These are phyloP conservation scores for Pitta sordida DNA, from an alignment of 2,113 vertebrate species.

Conservation along the genomic window DNA sequence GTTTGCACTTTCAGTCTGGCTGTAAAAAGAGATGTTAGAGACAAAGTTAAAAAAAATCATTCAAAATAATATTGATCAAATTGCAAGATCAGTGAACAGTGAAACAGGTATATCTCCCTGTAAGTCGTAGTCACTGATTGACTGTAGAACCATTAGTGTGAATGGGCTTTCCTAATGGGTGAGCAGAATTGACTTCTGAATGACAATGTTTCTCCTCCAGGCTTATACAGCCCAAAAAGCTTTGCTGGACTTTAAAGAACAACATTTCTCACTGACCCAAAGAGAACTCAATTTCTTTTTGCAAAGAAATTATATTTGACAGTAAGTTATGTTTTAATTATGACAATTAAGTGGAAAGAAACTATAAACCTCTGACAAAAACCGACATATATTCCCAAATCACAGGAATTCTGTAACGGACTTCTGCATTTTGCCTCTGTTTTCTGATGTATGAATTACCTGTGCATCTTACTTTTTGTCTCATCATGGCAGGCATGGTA, in stretches of 20 bases:
- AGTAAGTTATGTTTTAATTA: neutral
- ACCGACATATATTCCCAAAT: neutral
- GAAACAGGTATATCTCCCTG: slow-evolving; percentile 60
- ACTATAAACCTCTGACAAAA: neutral
- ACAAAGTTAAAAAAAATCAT: slow-evolving; percentile 41
- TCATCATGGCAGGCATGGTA: neutral
- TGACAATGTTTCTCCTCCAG: slow-evolving; percentile 49
- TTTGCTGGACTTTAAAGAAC: slow-evolving; percentile 40
- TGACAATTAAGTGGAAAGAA: neutral
- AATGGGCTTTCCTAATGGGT: slow-evolving; percentile 58
- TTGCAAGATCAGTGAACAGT: slow-evolving; percentile 56
- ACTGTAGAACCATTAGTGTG: slow-evolving; percentile 35
- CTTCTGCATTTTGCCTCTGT: neutral
- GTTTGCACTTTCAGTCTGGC: neutral
- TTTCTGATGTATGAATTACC: neutral
- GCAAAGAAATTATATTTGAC: neutral
- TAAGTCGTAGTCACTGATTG: slow-evolving; percentile 46
- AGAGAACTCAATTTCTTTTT: neutral
- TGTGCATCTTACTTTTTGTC: neutral
- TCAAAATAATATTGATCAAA: slow-evolving; percentile 72
- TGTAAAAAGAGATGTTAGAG: slow-evolving; percentile 38
- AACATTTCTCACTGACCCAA: neutral
- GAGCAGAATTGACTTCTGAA: slow-evolving; percentile 63
- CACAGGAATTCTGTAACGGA: neutral
- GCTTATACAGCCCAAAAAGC: neutral